Evolutionary conservation across 1,140 invertebrate genomes (phyloP).

Genomic region (Portunus trituberculatus): DNA sequence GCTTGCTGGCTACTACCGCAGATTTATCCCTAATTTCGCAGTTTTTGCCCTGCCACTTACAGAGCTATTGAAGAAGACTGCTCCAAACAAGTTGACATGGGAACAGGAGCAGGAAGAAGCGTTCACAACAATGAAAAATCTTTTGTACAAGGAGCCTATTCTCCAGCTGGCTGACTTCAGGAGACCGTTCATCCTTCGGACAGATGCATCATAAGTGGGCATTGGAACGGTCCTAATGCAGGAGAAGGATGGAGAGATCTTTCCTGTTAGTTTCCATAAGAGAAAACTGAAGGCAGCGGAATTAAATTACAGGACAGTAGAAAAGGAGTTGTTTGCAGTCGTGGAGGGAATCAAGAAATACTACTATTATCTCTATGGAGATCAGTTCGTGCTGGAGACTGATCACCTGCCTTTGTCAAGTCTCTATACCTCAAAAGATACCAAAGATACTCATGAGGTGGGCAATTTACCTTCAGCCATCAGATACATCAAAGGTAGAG

Average conservation of each 20-base stretch:
- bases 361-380: constrained; percentile 1
- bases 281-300: background rate
- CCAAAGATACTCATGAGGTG: too few species aligned
- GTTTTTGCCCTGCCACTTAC: background rate
- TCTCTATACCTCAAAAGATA: background rate
- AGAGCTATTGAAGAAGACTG: background rate
- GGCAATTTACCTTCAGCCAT: too few species aligned
- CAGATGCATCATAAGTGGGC: background rate
- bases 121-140: background rate
- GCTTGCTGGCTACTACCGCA: constrained; percentile 14
- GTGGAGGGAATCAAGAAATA: constrained; percentile 7
- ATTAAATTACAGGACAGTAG: background rate
- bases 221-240: background rate
- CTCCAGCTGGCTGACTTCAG: background rate
- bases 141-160: background rate
- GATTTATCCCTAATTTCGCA: constrained; percentile 10
- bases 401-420: background rate
- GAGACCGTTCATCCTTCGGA: background rate
- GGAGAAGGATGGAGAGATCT: background rate
- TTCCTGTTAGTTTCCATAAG: background rate
- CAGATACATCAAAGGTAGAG: too few species aligned
- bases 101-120: background rate
- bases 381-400: too few species aligned
- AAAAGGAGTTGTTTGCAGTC: background rate
- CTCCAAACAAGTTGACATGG: background rate